Evolutionary conservation across 2,888 invertebrate species (phyloP).

Genomic region (Pollenia griseotomentosa): DNA sequence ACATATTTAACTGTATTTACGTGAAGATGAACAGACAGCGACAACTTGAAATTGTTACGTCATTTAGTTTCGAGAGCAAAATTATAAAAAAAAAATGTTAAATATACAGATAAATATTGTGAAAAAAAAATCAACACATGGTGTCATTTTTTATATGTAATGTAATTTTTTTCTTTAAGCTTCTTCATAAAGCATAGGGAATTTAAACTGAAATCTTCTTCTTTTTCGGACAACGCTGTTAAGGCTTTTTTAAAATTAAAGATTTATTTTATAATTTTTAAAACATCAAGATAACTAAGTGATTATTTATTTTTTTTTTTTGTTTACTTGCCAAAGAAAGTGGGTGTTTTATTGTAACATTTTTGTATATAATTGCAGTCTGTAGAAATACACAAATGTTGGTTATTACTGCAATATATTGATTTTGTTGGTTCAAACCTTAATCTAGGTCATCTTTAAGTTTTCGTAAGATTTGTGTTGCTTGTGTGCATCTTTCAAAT

Average conservation of each 20-base stretch:
- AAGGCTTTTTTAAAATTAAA: not conserved
- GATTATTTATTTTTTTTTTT: not conserved
- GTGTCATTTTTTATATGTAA: constrained; percentile 60
- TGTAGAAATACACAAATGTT: not conserved
- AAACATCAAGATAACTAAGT: constrained; percentile 3
- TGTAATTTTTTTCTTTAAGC: constrained; percentile 5
- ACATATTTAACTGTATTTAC: constrained; percentile 75
- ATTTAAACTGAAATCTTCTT: not conserved
- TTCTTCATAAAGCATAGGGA: constrained; percentile 6
- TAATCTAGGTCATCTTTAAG: constrained; percentile 55
- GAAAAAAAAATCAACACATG: constrained; percentile 32
- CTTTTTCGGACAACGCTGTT: too few species aligned
- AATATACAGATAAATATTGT: not conserved
- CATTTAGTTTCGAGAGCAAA: constrained; percentile 75
- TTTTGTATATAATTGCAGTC: constrained; percentile 7
- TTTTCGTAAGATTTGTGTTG: constrained; percentile 50
- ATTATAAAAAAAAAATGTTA: constrained; percentile 31
- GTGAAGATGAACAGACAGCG: constrained; percentile 67
- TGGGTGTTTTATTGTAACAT: constrained; percentile 52
- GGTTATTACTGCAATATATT: constrained; percentile 32
- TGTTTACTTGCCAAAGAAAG: constrained; percentile 46
- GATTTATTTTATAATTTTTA: constrained; percentile 19
- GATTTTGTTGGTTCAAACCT: constrained; percentile 31
- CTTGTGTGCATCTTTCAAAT: constrained; percentile 30
- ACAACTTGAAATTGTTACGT: constrained; percentile 78